Percentiles rank a stretch among this genome's conserved stretches.
Evolutionary conservation across 2,113 vertebrate species (phyloP).

Genomic region (Speoplatyrhinus poulsoni): DNA sequence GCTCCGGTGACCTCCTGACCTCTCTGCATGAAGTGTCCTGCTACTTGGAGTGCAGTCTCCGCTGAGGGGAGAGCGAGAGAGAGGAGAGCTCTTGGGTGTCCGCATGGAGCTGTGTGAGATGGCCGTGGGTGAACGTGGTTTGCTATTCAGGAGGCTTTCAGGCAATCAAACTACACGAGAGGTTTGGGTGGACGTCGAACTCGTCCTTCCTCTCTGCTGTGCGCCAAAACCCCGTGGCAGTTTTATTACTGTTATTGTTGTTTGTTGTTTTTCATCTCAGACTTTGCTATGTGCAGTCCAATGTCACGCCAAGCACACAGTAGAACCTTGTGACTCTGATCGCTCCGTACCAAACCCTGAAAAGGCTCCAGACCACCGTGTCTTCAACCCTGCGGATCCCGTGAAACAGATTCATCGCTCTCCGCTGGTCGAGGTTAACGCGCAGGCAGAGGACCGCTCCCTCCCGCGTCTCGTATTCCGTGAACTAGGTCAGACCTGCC

Average conservation of each 20-base stretch:
- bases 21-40: constrained; percentile 2
- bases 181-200: no score
- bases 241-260: not conserved
- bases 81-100: constrained; percentile 27
- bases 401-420: no score
- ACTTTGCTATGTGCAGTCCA: constrained; percentile 17
- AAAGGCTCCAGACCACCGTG: no score
- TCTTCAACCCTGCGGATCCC: not conserved
- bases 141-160: constrained; percentile 52
- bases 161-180: constrained; percentile 59
- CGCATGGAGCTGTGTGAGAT: constrained; percentile 28
- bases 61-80: constrained; percentile 9
- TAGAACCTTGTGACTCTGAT: constrained; percentile 2
- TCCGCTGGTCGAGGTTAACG: no score
- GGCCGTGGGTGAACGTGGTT: constrained; percentile 33
- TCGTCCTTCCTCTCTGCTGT: constrained; percentile 22
- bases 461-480: not conserved
- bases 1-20: not conserved
- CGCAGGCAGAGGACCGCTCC: no score
- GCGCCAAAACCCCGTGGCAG: constrained; percentile 17
- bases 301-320: constrained; percentile 23
- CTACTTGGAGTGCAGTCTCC: no score
- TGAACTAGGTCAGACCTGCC: not conserved
- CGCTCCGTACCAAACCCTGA: constrained; percentile 2
- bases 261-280: constrained; percentile 34